Base-by-base conservation (phyloP, 2,797 vertebrate genomes). In the Chaenodraco wilsoni region DNA sequence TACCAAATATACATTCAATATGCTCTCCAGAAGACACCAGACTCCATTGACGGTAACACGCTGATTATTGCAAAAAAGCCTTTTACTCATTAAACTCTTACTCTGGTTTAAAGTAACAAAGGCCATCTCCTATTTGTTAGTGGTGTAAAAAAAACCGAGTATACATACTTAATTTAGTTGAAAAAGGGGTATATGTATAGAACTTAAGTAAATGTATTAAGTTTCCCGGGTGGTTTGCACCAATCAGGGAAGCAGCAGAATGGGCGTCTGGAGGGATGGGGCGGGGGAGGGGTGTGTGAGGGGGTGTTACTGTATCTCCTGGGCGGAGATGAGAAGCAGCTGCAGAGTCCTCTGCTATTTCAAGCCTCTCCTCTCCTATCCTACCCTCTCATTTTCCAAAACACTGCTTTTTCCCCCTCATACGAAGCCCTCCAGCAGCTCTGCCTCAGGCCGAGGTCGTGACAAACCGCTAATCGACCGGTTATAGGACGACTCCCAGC, bases 371-470 rank as follows among this genome's bases (percentile, higher is more conserved):
- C 74, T 84, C 86, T 90, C 83, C 81, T 87, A 54, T 78, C 76
- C 85, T 82, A 91, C 90, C 90, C 91, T 93, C 88, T 94, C 86
- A 94, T 95, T 95, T 94, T 93, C 91, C 88, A 88, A 93, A 94
- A 94, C 91, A 93, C 85, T 84, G 83, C 79, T 73, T 88, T 82
- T 80, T 72, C 66, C 5, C 60, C 69, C 70, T 80, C 49, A 2
- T 16, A 14, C 2, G 3, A 17, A 76, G 68, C 3, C 46, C 78
- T 74, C 74, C 80, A 40, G 84, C 76, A 46, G 65, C 68, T 66
- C 84, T 10, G 78, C 79, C 73, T 83, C 41, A 48, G 83, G 75
- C 78, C 43, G 61, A 74, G 84, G 79, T 79, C 56, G 27, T 4
- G 77, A 85, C 50, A 1, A 72, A 78, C 84, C 81, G 7, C 86